phyloP scores from a whole-genome alignment of 2,797 vertebrate genomes.

The Alca torda region DNA sequence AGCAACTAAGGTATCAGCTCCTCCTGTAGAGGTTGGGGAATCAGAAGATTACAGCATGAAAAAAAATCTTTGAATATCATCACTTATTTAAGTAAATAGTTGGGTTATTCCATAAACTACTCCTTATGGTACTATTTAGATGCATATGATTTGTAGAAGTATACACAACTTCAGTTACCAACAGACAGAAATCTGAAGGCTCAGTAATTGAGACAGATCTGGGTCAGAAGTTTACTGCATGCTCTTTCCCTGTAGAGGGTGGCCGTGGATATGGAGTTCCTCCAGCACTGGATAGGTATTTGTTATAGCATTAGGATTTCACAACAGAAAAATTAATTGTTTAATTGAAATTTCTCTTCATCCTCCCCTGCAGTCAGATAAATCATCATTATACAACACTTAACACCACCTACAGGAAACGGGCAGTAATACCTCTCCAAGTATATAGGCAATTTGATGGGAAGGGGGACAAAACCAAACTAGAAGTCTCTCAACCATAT shows the following conservation, averaged over 20 bases:
- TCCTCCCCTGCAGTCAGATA: background rate
- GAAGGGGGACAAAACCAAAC: background rate
- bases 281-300: background rate
- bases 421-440: background rate
- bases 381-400: background rate
- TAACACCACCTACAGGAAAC: conserved; percentile 42
- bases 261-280: background rate
- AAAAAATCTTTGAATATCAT: background rate
- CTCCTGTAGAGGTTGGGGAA: background rate
- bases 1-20: background rate
- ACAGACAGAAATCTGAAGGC: background rate
- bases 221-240: background rate
- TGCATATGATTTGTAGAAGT: background rate
- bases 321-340: background rate
- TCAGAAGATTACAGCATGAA: background rate
- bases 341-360: background rate
- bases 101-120: background rate
- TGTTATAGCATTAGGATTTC: background rate
- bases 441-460: background rate
- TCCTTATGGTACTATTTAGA: background rate
- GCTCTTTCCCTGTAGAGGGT: background rate
- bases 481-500: background rate
- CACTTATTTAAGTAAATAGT: background rate
- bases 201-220: background rate
- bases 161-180: background rate